Evolutionary conservation across 2,888 invertebrate genomes (phyloP).

Genomic region (Rotaria socialis): DNA sequence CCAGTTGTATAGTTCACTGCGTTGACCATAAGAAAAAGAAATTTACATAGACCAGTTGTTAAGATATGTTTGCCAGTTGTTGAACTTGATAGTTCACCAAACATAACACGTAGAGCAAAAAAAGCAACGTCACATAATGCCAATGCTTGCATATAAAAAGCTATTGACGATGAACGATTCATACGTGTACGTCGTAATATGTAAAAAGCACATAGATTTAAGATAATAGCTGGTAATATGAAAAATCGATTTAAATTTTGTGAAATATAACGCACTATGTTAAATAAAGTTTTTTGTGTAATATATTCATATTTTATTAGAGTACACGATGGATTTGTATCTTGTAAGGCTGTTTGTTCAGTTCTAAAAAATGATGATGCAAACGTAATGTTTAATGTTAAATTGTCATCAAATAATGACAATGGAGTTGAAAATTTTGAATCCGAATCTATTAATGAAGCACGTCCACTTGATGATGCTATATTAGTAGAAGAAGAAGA

Average conservation of each 20-base stretch:
- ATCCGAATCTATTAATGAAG: not conserved
- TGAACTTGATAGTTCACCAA: slow-evolving; percentile 30
- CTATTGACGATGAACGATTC: slow-evolving; percentile 31
- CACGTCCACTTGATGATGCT: not conserved
- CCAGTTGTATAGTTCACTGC: slow-evolving; percentile 35
- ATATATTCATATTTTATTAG: slow-evolving; percentile 12
- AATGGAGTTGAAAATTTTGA: not conserved
- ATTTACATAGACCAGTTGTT: slow-evolving; percentile 8
- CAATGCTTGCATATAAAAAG: slow-evolving; percentile 31
- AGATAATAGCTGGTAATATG: slow-evolving; percentile 9
- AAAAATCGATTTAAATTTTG: slow-evolving; percentile 29
- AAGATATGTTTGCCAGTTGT: not conserved
- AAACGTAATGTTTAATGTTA: not conserved
- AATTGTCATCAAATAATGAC: not conserved
- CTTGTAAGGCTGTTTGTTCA: not conserved
- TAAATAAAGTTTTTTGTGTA: not conserved
- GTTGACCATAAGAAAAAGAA: slow-evolving; percentile 15
- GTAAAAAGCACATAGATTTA: slow-evolving; percentile 32
- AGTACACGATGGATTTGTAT: not conserved
- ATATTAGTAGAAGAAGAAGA: not conserved
- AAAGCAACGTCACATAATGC: slow-evolving; percentile 28
- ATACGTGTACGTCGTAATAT: slow-evolving; percentile 24
- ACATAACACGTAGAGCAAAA: slow-evolving; percentile 17
- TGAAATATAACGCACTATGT: slow-evolving; percentile 4
- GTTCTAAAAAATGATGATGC: not conserved